Conservation (phyloP, 2,888 invertebrate genomes). For the Drosophila leonis region DNA sequence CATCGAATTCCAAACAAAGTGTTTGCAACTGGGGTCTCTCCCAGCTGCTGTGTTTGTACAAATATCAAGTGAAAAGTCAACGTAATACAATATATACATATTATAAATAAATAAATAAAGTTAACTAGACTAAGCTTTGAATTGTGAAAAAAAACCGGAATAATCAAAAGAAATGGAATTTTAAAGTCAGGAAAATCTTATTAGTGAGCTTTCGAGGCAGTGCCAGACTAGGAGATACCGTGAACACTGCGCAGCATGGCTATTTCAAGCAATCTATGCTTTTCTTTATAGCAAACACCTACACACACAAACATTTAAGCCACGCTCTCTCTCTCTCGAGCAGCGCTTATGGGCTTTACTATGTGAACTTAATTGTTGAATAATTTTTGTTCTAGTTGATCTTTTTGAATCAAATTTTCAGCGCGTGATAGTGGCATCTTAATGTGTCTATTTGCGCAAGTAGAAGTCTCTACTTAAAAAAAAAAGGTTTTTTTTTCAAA, state of each 20-base stretch:
- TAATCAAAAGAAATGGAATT: neutral
- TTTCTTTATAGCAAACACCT: too few species aligned
- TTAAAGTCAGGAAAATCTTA: neutral
- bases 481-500: too few species aligned
- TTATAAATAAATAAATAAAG: too few species aligned
- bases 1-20: neutral
- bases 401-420: neutral
- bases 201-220: neutral
- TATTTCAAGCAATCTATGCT: too few species aligned
- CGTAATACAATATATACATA: too few species aligned
- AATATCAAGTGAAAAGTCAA: neutral
- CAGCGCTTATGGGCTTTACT: neutral
- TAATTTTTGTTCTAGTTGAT: too few species aligned
- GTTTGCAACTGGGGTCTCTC: neutral
- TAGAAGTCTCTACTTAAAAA: neutral
- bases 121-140: neutral
- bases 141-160: neutral
- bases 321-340: neutral
- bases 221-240: neutral
- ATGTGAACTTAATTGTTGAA: too few species aligned
- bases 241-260: neutral
- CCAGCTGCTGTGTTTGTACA: neutral
- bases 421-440: neutral
- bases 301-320: neutral
- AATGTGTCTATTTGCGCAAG: neutral